These are phyloP conservation scores for Hylomyscus alleni DNA, from an alignment of 2,797 vertebrate genomes.

Conservation along the genomic window DNA sequence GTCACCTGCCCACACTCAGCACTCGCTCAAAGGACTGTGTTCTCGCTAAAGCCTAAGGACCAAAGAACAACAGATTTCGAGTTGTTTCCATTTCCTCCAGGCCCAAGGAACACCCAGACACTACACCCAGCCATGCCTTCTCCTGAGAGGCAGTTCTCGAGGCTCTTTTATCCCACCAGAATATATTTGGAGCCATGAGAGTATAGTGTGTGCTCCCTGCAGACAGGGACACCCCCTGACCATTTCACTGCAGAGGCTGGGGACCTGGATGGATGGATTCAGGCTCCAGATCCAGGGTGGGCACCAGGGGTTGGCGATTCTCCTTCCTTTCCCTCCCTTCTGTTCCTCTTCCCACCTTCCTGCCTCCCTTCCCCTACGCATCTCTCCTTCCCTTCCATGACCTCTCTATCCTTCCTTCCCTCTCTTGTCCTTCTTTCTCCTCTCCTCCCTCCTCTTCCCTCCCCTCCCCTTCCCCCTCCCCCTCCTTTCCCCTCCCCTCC, in stretches of 20 bases:
- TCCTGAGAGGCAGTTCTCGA: neutral
- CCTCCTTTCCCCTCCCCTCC: too few species aligned
- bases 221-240: neutral
- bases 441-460: too few species aligned
- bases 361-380: neutral
- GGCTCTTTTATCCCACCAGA: neutral
- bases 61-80: slow-evolving; percentile 73
- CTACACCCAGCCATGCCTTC: neutral
- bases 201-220: neutral
- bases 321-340: neutral
- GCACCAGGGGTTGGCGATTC: neutral
- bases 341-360: neutral
- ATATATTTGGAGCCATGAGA: neutral
- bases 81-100: slow-evolving; percentile 70
- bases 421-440: too few species aligned
- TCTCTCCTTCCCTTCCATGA: neutral
- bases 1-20: slow-evolving; percentile 82
- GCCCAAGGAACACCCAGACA: neutral
- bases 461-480: rapidly evolving
- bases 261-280: neutral
- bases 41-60: slow-evolving; percentile 65
- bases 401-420: neutral
- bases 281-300: neutral
- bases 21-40: slow-evolving; percentile 51
- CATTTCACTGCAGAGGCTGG: neutral